These are phyloP conservation scores for Hipparchia sbordonii DNA, from an alignment of 2,888 invertebrate species.

Conservation along the genomic window DNA sequence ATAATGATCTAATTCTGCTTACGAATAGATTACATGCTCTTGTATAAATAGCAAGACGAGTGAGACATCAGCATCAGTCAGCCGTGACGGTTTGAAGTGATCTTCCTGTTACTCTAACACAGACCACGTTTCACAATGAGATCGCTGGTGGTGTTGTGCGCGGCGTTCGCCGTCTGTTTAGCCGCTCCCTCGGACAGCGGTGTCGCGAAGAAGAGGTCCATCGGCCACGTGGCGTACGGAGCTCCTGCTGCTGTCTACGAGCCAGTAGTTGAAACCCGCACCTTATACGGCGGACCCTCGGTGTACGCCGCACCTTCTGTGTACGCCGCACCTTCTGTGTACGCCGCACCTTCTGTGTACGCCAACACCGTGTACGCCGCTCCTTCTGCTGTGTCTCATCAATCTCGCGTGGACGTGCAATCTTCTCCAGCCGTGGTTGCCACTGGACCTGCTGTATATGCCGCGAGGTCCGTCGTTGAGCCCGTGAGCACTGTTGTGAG, in stretches of 20 bases:
- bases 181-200: constrained; percentile 39
- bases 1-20: constrained; percentile 49
- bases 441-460: constrained; percentile 33
- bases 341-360: constrained; percentile 51
- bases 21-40: constrained; percentile 57
- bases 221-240: constrained; percentile 46
- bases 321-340: constrained; percentile 59
- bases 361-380: constrained; percentile 54
- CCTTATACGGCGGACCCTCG: constrained; percentile 51
- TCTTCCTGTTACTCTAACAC: constrained; percentile 61
- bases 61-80: constrained; percentile 38
- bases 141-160: constrained; percentile 73
- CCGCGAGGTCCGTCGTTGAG: constrained; percentile 23
- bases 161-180: constrained; percentile 54
- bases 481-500: constrained; percentile 46
- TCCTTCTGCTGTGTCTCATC: constrained; percentile 52
- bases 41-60: constrained; percentile 66
- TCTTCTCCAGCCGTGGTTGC: constrained; percentile 37
- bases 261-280: constrained; percentile 32
- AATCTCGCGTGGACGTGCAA: constrained; percentile 62
- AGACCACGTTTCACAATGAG: constrained; percentile 70
- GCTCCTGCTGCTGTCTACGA: constrained; percentile 34
- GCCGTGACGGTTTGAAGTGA: constrained; percentile 59
- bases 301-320: constrained; percentile 38
- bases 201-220: constrained; percentile 51